Percentiles rank a stretch among this genome's conserved stretches.
Conservation (phyloP, 2,113 vertebrate genomes). For the Philantomba maxwellii region DNA sequence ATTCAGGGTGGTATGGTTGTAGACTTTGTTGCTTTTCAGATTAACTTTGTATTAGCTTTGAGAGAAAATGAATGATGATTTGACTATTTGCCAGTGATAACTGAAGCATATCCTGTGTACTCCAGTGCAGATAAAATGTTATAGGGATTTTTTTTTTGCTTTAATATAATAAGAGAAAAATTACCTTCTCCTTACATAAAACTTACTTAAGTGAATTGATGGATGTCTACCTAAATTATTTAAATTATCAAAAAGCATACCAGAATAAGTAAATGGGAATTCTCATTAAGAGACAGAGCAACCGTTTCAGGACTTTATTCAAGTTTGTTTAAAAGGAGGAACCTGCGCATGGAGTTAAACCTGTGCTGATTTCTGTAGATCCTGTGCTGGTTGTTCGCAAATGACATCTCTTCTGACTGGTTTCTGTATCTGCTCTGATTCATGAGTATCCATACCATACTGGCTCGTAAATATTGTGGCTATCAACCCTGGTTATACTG, state of each 20-base stretch:
- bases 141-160: not conserved
- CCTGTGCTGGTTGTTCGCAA: not conserved
- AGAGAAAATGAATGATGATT: not conserved
- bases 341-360: not conserved
- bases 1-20: not conserved
- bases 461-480: not conserved
- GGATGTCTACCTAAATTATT: not conserved
- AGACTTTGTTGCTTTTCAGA: slow-evolving; percentile 16
- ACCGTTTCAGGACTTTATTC: not conserved
- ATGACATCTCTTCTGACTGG: not conserved
- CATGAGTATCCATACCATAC: too few species aligned
- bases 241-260: not conserved
- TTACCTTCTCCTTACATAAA: not conserved
- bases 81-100: not conserved
- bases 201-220: not conserved
- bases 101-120: not conserved
- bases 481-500: not conserved
- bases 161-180: not conserved
- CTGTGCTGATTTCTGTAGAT: not conserved
- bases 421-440: not conserved
- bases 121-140: not conserved
- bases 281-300: not conserved
- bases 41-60: not conserved
- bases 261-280: not conserved
- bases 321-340: not conserved